A percentile compares a stretch with the other conserved stretches of the same genome.
These are phyloP conservation scores for Caracal caracal DNA, from an alignment of 2,113 vertebrate species.

Conservation along the genomic window DNA sequence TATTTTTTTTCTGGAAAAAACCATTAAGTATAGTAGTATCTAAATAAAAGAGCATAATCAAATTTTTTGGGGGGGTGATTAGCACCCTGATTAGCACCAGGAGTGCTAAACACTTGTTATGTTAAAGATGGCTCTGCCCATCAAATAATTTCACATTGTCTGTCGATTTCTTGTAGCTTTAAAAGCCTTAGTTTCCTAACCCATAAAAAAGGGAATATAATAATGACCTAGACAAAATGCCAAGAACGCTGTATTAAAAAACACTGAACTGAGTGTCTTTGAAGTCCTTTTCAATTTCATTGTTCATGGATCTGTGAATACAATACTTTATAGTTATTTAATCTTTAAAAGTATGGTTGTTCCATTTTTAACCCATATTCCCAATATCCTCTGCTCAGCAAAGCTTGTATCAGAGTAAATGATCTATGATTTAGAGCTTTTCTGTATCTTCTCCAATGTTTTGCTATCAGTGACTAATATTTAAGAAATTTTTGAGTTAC, in stretches of 20 bases:
- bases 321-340: slow-evolving; percentile 42
- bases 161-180: neutral
- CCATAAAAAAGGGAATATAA: neutral
- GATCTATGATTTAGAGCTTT: neutral
- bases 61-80: neutral
- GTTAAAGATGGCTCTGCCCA: neutral
- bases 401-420: neutral
- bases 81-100: too few species aligned
- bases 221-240: neutral
- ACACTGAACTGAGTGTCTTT: slow-evolving; percentile 3
- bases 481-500: neutral
- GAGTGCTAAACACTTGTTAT: neutral
- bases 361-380: slow-evolving; percentile 37
- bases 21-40: neutral
- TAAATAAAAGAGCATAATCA: neutral
- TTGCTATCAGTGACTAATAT: neutral
- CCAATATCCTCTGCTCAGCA: neutral
- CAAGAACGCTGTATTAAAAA: neutral
- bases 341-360: slow-evolving; percentile 49
- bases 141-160: neutral
- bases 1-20: too few species aligned
- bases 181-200: neutral
- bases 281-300: slow-evolving; percentile 29
- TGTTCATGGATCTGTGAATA: slow-evolving; percentile 18
- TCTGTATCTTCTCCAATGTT: neutral